These are phyloP conservation scores for Drosophila nebulosa DNA, from an alignment of 1,140 invertebrate species.

Conservation along the genomic window DNA sequence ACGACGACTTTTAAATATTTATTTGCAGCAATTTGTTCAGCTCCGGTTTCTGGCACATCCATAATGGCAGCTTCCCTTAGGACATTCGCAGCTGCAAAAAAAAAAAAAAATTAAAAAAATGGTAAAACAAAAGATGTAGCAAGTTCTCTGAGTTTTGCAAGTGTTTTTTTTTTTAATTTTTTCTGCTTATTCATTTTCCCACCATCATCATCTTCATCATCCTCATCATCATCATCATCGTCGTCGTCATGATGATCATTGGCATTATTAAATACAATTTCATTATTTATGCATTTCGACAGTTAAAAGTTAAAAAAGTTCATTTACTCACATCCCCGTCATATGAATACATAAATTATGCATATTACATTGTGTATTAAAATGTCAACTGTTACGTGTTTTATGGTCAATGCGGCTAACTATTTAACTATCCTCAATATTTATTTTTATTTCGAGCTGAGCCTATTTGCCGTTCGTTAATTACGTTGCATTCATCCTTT, in stretches of 20 bases:
- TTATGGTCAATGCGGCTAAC: not conserved
- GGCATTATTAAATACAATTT: conserved; percentile 62
- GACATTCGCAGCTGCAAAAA: conserved; percentile 30
- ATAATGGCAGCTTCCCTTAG: conserved; percentile 8
- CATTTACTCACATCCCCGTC: not conserved
- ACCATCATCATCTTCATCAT: conserved; percentile 22
- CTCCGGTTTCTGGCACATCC: conserved; percentile 22
- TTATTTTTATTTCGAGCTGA: not conserved
- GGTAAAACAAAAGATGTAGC: not conserved
- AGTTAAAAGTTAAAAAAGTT: not conserved
- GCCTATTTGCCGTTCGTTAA: not conserved
- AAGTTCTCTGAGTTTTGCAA: conserved; percentile 8
- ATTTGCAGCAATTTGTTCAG: conserved; percentile 51
- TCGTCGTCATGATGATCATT: conserved; percentile 4
- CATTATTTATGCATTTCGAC: conserved; percentile 63
- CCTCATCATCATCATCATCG: conserved; percentile 5
- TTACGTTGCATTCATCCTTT: not conserved
- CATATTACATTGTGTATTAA: conserved; percentile 5
- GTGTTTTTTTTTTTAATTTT: conserved; percentile 49
- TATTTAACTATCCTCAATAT: not conserved
- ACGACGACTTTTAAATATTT: conserved; percentile 55
- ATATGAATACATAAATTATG: conserved; percentile 27
- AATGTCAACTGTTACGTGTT: not conserved
- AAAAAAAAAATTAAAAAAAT: no score
- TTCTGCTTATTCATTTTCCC: conserved; percentile 26